A percentile compares a stretch with the other conserved stretches of the same genome.
These are phyloP conservation scores for Butorides virescens DNA, from an alignment of 2,113 vertebrate genomes.

Conservation along the genomic window DNA sequence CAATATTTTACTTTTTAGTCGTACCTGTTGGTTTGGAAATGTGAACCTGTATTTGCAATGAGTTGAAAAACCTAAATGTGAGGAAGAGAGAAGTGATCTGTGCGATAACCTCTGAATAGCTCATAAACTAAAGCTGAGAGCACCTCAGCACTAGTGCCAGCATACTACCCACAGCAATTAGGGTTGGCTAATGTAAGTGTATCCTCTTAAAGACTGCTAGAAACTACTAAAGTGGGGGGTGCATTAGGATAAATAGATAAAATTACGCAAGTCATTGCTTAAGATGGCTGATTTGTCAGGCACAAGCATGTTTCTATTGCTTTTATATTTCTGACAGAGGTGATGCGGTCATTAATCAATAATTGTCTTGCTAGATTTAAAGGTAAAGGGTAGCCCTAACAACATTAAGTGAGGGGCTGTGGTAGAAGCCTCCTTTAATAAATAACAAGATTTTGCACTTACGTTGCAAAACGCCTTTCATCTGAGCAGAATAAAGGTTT, in stretches of 20 bases:
- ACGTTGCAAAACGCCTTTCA: not conserved
- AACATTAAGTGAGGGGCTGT: not conserved
- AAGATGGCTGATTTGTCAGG: not conserved
- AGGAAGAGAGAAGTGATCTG: not conserved
- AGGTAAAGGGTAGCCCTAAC: not conserved
- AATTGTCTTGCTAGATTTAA: conserved; percentile 41
- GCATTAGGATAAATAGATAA: not conserved
- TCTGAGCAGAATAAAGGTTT: conserved; percentile 1
- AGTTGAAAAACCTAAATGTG: not conserved
- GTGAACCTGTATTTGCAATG: not conserved
- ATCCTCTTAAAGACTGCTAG: not conserved
- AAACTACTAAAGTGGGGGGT: not conserved
- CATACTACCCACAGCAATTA: not conserved
- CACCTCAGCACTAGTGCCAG: not conserved
- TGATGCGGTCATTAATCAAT: conserved; percentile 34
- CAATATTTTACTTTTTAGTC: not conserved
- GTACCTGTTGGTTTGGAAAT: not conserved
- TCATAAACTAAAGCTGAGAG: not conserved
- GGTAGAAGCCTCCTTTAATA: conserved; percentile 29
- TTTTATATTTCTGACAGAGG: conserved; percentile 35
- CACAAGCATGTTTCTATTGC: not conserved
- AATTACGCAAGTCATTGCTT: not conserved
- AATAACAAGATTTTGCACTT: conserved; percentile 40
- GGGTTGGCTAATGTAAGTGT: not conserved
- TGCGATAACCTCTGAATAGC: not conserved